phyloP scores from a whole-genome alignment of 2,113 vertebrate genomes.

The Chionomys nivalis region DNA sequence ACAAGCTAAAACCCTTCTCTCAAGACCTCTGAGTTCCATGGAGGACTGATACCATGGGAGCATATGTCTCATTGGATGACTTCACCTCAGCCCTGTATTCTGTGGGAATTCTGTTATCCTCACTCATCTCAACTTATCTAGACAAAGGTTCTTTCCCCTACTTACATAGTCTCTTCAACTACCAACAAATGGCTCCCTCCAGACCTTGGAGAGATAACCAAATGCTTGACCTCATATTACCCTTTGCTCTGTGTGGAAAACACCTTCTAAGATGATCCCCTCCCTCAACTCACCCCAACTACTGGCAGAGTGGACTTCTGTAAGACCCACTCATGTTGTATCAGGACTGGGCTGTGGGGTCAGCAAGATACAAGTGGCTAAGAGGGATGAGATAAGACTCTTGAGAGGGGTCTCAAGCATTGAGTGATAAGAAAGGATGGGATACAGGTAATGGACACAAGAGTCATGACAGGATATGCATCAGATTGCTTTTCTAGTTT shows the following conservation, averaged over 20 bases:
- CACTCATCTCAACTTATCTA: background rate
- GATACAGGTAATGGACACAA: no score
- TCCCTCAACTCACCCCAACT: background rate
- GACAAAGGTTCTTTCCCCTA: background rate
- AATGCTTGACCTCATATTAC: background rate
- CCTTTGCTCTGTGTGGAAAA: background rate
- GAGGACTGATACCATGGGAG: background rate
- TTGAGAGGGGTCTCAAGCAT: background rate
- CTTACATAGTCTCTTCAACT: background rate
- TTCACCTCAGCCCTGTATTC: background rate
- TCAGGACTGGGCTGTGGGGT: no score
- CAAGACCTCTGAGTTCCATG: no score
- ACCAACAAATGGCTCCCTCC: background rate
- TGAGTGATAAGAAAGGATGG: no score
- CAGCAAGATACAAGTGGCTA: background rate
- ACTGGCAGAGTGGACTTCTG: background rate
- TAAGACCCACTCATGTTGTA: rapidly evolving
- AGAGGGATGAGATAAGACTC: background rate
- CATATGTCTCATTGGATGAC: background rate
- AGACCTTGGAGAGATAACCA: background rate
- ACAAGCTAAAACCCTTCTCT: background rate
- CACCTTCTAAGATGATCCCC: background rate
- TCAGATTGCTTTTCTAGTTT: background rate
- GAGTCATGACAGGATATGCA: background rate
- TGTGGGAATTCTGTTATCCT: no score